Evolutionary conservation across 2,113 vertebrate genomes (phyloP).

Genomic region (Notothenia coriiceps): DNA sequence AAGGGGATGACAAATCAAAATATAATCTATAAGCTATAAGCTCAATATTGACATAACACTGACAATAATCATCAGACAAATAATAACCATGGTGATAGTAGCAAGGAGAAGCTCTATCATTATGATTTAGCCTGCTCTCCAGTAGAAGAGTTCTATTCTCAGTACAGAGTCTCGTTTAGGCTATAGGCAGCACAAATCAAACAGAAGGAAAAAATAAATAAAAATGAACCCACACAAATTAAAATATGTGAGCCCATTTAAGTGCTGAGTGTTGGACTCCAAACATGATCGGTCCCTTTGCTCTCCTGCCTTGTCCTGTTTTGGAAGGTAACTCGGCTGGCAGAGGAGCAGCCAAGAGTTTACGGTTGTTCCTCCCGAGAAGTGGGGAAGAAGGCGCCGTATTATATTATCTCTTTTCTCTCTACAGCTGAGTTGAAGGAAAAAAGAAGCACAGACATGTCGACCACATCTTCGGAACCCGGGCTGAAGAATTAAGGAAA

Average conservation of each 20-base stretch:
- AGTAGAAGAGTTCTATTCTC: conserved; percentile 44
- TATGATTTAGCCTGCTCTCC: conserved; percentile 59
- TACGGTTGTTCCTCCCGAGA: conserved; percentile 43
- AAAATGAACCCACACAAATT: conserved; percentile 47
- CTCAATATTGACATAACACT: conserved; percentile 49
- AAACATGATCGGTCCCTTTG: conserved; percentile 56
- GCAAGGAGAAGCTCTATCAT: conserved; percentile 48
- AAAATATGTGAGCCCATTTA: conserved; percentile 67
- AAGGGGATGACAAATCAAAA: conserved; percentile 56
- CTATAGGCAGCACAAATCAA: conserved; percentile 60
- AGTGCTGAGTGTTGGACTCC: conserved; percentile 55
- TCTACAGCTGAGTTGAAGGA: conserved; percentile 74
- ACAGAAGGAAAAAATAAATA: conserved; percentile 45
- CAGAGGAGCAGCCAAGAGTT: conserved; percentile 65
- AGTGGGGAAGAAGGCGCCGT: conserved; percentile 48
- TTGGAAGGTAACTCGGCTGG: conserved; percentile 64
- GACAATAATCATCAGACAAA: conserved; percentile 59
- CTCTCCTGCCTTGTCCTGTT: conserved; percentile 62
- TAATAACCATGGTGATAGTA: conserved; percentile 53
- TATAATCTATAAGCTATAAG: conserved; percentile 33
- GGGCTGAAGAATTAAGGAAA: conserved; percentile 63
- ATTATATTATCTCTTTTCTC: conserved; percentile 56
- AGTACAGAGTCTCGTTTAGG: conserved; percentile 50
- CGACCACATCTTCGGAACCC: conserved; percentile 75
- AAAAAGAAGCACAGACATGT: conserved; percentile 79